Percentiles rank a stretch among this genome's conserved stretches.
phyloP scores from a whole-genome alignment of 2,113 vertebrate species.

The Poicephalus gulielmi region DNA sequence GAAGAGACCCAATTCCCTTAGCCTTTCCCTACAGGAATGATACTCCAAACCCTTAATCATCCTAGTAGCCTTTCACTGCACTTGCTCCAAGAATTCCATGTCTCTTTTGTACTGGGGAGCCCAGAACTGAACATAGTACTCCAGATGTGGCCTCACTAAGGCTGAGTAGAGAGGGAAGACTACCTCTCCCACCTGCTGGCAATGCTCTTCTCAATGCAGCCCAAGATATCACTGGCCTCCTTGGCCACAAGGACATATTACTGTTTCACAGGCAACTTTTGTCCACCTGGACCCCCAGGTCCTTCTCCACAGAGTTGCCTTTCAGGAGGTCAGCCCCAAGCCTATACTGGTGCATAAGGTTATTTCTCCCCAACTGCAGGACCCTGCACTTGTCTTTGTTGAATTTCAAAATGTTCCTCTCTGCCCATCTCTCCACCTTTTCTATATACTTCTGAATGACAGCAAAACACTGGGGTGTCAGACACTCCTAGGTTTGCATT shows the following conservation, averaged over 20 bases:
- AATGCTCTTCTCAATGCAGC: not conserved
- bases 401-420: not conserved
- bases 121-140: not conserved
- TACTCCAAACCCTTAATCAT: not conserved
- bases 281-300: not conserved
- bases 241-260: not conserved
- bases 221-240: not conserved
- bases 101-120: not conserved
- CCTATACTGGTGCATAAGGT: not conserved
- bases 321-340: not conserved
- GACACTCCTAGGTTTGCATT: not conserved
- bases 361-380: not conserved
- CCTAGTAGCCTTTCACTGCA: not conserved
- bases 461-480: not conserved
- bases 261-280: not conserved
- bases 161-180: not conserved
- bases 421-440: not conserved
- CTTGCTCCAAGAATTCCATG: not conserved
- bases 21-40: not conserved
- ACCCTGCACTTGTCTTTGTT: not conserved
- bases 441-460: not conserved
- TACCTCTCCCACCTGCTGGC: not conserved
- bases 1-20: not conserved
- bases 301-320: not conserved
- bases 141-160: not conserved